Evolutionary conservation across 2,113 vertebrate genomes (phyloP), one percentile per base, ranked within the genome.

Genomic region (Miniopterus natalensis): DNA sequence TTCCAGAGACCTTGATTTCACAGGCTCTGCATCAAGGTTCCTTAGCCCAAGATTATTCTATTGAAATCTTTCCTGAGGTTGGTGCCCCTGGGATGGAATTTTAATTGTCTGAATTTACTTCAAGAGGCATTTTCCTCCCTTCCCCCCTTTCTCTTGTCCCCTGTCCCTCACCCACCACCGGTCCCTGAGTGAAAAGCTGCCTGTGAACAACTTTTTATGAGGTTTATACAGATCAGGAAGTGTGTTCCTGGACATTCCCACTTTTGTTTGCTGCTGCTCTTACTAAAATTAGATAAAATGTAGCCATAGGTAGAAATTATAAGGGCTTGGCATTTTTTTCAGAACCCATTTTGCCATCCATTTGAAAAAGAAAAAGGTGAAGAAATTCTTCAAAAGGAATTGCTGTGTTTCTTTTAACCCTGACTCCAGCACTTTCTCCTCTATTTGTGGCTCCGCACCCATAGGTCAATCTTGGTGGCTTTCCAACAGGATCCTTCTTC

Each of bases 61-160:
- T 66, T 57, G 79, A 95, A 88, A 71, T 59, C 65, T 96, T 95
- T 97, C 86, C 92, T 96, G 95, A 65, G 15, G 47, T 73, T 77
- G 81, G 84, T 92, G 74, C 65, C 47, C n/a, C 11, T 5, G 6
- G 21, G 27, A 59, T 65, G 84, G 83, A 90, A 80, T 88, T 94
- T 95, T 90, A 80, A 95, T 95, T 89, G 84, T 96, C 94, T 68
- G 49, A 84, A 75, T 78, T 92, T n/a, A 66, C n/a, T 59, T 83
- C 74, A n/a, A 87, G 31, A 93, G 51, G 20, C 11, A 5, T 45
- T 45, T 45, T 88, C 49, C 36, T 94, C 93, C 73, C 59, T 83
- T 40, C 42, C 29, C 13, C 17, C 40, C 45, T 77, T 77, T 80
- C 42, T 75, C 49, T 79, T 80, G 36, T 36, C 11, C 65, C 18